A percentile compares a stretch with the other conserved stretches of the same genome.
Evolutionary conservation across 2,113 vertebrate genomes (phyloP).

Genomic region (Thalassoma bifasciatum): DNA sequence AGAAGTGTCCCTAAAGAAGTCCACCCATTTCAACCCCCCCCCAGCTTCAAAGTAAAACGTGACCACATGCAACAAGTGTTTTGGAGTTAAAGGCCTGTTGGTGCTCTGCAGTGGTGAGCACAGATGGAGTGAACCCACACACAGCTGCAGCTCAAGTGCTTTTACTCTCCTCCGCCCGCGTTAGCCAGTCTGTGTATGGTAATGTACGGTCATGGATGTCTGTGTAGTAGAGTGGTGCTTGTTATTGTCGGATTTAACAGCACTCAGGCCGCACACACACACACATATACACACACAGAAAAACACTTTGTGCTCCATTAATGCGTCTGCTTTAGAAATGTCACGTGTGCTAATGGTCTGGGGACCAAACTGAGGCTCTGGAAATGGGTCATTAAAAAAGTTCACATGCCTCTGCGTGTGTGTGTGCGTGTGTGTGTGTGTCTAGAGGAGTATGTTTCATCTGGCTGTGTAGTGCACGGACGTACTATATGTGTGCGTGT

Average conservation of each 20-base stretch:
- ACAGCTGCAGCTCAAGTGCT: conserved; percentile 28
- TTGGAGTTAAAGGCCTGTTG: conserved; percentile 13
- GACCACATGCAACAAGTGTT: background rate
- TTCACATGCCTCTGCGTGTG: conserved; percentile 65
- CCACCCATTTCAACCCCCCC: conserved; percentile 8
- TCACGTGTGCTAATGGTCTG: conserved; percentile 59
- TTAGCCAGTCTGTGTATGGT: conserved; percentile 38
- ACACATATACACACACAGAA: conserved; percentile 28
- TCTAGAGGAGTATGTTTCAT: conserved; percentile 45
- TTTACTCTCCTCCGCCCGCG: conserved; percentile 25
- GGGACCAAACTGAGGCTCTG: conserved; percentile 42
- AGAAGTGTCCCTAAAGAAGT: background rate
- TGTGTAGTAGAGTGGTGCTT: conserved; percentile 31
- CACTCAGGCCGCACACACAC: conserved; percentile 38
- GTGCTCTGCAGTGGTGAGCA: conserved; percentile 20
- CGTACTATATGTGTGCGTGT: conserved; percentile 9
- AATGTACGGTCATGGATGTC: conserved; percentile 39
- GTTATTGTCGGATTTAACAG: conserved; percentile 56
- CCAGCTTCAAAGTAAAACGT: background rate
- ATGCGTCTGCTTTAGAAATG: conserved; percentile 54
- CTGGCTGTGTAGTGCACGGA: conserved; percentile 1
- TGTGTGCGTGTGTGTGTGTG: too few species aligned
- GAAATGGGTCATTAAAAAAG: conserved; percentile 71
- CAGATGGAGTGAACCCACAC: conserved; percentile 20
- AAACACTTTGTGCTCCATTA: conserved; percentile 56